phyloP scores from a whole-genome alignment of 2,888 invertebrate species.

The Ethmia dodecea region DNA sequence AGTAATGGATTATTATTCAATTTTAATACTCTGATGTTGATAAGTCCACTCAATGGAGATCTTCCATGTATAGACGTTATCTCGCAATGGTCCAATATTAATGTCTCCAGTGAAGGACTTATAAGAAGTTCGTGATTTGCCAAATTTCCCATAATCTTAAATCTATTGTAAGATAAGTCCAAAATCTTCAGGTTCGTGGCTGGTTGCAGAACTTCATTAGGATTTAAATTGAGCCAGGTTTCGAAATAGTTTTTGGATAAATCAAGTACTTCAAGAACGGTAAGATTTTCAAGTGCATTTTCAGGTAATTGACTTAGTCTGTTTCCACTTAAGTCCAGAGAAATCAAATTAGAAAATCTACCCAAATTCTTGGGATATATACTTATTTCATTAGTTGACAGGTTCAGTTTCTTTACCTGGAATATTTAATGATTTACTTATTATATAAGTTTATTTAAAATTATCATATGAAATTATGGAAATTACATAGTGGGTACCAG shows the following conservation, averaged over 20 bases:
- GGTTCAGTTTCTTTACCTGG: constrained; percentile 81
- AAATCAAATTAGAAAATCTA: constrained; percentile 42
- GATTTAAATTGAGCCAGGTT: constrained; percentile 76
- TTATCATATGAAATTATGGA: too few species aligned
- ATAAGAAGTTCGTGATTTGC: constrained; percentile 72
- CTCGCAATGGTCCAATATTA: constrained; percentile 80
- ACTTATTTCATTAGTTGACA: constrained; percentile 80
- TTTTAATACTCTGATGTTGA: constrained; percentile 70
- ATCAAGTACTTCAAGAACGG: constrained; percentile 76
- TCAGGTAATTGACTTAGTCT: constrained; percentile 64
- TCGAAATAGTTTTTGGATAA: constrained; percentile 80
- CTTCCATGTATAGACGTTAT: constrained; percentile 73
- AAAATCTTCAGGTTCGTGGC: constrained; percentile 74
- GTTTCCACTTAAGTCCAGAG: constrained; percentile 67
- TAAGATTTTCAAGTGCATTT: constrained; percentile 70
- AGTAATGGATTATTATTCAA: constrained; percentile 71
- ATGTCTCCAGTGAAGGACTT: constrained; percentile 74
- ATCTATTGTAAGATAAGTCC: constrained; percentile 81
- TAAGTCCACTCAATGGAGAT: constrained; percentile 68
- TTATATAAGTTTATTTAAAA: too few species aligned
- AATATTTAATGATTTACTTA: constrained; percentile 25
- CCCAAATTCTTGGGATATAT: constrained; percentile 66
- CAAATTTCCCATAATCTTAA: constrained; percentile 70
- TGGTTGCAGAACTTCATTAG: constrained; percentile 66
- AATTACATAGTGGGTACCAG: too few species aligned